A percentile compares a stretch with the other conserved stretches of the same genome.
These are phyloP conservation scores for Nemurella pictetii DNA, from an alignment of 2,888 invertebrate genomes.

Conservation along the genomic window DNA sequence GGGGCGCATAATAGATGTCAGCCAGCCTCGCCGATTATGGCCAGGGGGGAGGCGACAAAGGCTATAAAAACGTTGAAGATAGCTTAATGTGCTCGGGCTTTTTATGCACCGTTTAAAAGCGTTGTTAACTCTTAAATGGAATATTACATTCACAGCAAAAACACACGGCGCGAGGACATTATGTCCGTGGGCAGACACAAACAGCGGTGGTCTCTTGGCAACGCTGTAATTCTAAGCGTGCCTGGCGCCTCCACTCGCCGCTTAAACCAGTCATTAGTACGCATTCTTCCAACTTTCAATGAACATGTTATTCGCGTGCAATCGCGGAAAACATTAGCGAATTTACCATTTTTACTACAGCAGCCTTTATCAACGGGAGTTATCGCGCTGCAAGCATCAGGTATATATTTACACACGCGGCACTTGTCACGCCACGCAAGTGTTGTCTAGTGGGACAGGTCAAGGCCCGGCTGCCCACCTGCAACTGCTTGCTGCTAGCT, in stretches of 20 bases:
- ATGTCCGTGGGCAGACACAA: too few species aligned
- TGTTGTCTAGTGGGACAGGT: neutral
- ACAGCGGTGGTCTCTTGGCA: neutral
- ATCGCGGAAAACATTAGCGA: neutral
- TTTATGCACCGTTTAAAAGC: neutral
- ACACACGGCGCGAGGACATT: neutral
- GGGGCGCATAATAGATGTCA: neutral
- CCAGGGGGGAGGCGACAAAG: neutral
- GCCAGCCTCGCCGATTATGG: neutral
- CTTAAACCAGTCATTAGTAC: neutral
- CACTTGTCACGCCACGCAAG: neutral
- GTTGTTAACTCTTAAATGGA: neutral
- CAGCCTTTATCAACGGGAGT: neutral
- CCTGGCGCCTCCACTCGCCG: neutral
- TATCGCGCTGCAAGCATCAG: too few species aligned
- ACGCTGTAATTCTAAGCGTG: neutral
- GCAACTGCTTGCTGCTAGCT: neutral
- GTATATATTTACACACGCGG: neutral
- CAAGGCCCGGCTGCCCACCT: neutral
- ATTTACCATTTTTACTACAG: neutral
- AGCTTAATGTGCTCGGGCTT: neutral
- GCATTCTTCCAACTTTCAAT: neutral
- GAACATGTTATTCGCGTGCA: neutral
- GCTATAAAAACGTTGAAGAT: neutral
- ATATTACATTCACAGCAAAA: neutral